A percentile compares a stretch with the other conserved stretches of the same genome.
phyloP scores from a whole-genome alignment of 2,888 invertebrate species.

The Uropetala carovei region DNA sequence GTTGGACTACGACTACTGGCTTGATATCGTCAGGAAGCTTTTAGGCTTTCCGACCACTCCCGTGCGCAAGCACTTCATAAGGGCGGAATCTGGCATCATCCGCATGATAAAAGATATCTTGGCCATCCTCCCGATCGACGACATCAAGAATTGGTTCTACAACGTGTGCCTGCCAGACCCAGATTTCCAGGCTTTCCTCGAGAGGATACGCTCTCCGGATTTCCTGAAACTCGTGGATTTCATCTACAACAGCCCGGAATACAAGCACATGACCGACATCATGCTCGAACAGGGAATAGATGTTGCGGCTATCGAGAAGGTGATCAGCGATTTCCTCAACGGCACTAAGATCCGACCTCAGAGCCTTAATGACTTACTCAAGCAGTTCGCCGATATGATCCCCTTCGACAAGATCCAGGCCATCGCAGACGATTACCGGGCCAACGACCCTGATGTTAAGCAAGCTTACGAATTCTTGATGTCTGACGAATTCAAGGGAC shows the following conservation, averaged over 20 bases:
- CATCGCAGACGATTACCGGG: slow-evolving; percentile 4
- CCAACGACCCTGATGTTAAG: slow-evolving; percentile 9
- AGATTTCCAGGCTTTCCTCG: slow-evolving; percentile 69
- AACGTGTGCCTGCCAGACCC: slow-evolving; percentile 70
- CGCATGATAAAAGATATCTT: slow-evolving; percentile 70
- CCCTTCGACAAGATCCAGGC: slow-evolving; percentile 27
- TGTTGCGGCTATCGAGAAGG: slow-evolving; percentile 12
- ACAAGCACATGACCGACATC: slow-evolving; percentile 15
- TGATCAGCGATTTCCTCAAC: not conserved
- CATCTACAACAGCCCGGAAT: not conserved
- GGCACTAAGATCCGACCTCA: not conserved
- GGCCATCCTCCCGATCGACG: slow-evolving; percentile 70
- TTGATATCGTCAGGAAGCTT: slow-evolving; percentile 69
- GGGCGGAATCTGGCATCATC: not conserved
- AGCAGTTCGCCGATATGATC: not conserved
- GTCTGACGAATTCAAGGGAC: not conserved
- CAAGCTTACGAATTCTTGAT: slow-evolving; percentile 35
- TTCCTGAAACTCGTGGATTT: slow-evolving; percentile 69
- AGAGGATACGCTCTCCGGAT: slow-evolving; percentile 68
- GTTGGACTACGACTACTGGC: not conserved
- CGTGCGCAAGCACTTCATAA: not conserved
- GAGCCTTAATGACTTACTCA: slow-evolving; percentile 19
- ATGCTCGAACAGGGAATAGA: slow-evolving; percentile 20
- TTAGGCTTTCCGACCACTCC: slow-evolving; percentile 69
- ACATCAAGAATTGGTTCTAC: slow-evolving; percentile 70